Evolutionary conservation across 1,140 invertebrate species (phyloP), one percentile per base, ranked within the genome.

Genomic region (Helicoverpa zea): DNA sequence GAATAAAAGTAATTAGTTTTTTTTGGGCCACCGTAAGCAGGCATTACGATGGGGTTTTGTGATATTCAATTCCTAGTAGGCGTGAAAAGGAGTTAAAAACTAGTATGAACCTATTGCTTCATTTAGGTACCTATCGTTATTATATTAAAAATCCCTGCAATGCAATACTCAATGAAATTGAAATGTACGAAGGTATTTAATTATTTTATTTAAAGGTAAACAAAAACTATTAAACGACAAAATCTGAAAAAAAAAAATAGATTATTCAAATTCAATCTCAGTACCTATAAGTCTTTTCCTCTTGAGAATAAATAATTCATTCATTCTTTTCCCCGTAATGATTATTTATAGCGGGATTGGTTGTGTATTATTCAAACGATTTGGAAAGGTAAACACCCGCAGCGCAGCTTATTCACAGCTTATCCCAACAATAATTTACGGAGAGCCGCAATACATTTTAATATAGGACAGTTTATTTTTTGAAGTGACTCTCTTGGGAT

Each of bases 381-480:
- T 81, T 56, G 66, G 52, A 61, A 81, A 43, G 29, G 77, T 63
- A 51, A 16, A 14, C 61, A 73, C 85, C 83, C 82, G 87, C 77
- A 63, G 84, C 80, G 82, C 59, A 78, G 81, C 83, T 86, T 76
- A 87, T 77, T 75, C 52, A 82, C 59, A 80, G 83, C 85, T 86
- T 83, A 88, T 85, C 79, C 61, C 66, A 52, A 58, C 82, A 80
- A 86, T 87, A 82, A 88, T 85, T 90, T 85, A 90, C 70, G 43
- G 13, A 78, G 59, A 87, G 87, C 84, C 77, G 43, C 79, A 68
- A 85, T 87, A 81, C 78, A 83, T 88, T 81, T 85, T 75, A 81
- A 84, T 87, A 87, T 29, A 74, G 51, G 13, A 10, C 16, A 11
- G 3, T 18, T 35, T 35, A 49, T 11, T 70, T 51, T 51, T 0